A percentile compares a stretch with the other conserved stretches of the same genome.
Conservation (phyloP, 2,113 vertebrate species). For the Bubalus kerabau region DNA sequence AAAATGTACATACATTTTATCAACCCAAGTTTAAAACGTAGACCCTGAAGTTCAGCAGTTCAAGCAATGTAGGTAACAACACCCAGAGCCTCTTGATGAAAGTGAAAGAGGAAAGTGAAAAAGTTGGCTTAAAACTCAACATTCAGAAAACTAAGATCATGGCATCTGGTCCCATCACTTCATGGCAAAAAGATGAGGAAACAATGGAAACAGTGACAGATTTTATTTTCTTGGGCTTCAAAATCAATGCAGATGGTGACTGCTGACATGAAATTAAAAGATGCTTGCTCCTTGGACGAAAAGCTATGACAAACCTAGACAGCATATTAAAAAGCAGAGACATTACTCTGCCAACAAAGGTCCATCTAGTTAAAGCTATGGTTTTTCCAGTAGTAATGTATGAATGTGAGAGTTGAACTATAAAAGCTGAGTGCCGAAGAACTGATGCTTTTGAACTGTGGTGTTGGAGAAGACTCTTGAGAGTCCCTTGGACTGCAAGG, state of each 20-base stretch:
- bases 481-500: not conserved
- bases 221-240: not conserved
- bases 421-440: rapidly evolving
- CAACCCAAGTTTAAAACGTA: not conserved
- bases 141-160: not conserved
- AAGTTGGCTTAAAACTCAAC: not conserved
- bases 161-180: not conserved
- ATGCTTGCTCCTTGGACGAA: not conserved
- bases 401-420: not conserved
- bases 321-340: not conserved
- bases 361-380: not conserved
- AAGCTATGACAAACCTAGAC: not conserved
- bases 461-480: not conserved
- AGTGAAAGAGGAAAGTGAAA: not conserved
- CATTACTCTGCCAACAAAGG: not conserved
- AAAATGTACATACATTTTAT: not conserved
- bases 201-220: not conserved
- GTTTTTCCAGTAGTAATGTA: not conserved
- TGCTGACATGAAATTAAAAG: not conserved
- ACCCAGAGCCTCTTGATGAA: not conserved
- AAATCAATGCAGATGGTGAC: not conserved
- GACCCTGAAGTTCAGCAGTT: not conserved
- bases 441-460: not conserved
- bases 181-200: not conserved
- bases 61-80: not conserved